Conservation (phyloP, 2,797 vertebrate genomes). For the Dromococcyx pavoninus region DNA sequence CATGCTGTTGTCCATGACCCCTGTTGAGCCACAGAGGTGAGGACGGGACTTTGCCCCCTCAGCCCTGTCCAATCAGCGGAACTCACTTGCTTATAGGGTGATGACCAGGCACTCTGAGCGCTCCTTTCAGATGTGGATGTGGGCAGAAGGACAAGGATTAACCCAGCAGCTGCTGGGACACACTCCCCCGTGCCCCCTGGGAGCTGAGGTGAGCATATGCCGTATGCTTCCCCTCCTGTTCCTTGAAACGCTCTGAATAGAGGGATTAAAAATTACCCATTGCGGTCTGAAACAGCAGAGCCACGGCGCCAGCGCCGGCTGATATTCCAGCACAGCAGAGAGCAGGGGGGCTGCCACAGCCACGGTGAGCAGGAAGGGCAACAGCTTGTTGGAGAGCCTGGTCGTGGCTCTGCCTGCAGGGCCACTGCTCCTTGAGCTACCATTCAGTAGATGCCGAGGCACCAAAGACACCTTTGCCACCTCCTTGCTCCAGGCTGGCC, state of each 20-base stretch:
- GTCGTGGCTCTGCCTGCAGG: neutral
- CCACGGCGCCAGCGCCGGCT: neutral
- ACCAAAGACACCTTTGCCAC: neutral
- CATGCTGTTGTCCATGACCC: accelerated
- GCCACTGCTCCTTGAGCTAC: neutral
- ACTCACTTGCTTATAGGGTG: neutral
- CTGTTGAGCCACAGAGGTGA: neutral
- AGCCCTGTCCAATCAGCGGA: neutral
- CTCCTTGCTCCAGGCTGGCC: neutral
- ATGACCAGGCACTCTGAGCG: neutral
- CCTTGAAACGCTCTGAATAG: slow-evolving; percentile 13
- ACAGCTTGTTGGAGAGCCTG: neutral
- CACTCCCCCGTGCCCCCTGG: neutral
- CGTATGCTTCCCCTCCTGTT: slow-evolving; percentile 26
- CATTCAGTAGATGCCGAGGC: accelerated
- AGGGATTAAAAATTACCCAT: slow-evolving; percentile 50
- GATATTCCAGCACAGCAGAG: slow-evolving; percentile 11
- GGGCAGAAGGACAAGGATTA: slow-evolving; percentile 12
- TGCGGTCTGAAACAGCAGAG: neutral
- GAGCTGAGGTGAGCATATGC: slow-evolving; percentile 19
- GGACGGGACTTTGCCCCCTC: neutral
- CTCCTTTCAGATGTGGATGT: accelerated
- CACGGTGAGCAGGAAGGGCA: neutral
- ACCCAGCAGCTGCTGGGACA: slow-evolving; percentile 4
- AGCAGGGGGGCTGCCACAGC: neutral